Base-by-base conservation (phyloP, 2,797 vertebrate species). In the Allobates femoralis region DNA sequence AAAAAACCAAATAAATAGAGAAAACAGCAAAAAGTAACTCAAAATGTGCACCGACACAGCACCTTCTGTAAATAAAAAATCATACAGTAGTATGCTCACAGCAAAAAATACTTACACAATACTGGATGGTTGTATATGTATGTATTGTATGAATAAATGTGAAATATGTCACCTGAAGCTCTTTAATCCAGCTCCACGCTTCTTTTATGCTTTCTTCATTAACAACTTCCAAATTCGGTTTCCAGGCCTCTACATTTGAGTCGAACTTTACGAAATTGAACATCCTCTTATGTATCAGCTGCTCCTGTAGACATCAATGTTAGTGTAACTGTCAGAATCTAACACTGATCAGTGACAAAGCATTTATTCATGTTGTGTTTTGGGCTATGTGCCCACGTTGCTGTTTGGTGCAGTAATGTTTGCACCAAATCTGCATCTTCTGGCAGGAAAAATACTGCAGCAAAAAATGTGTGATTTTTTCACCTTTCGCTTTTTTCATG, bases 261-360 rank as follows among this genome's bases (percentile, higher is more conserved):
- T 94, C 94, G 89, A 96, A 96, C 46, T 93, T 94, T 89, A 96
- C 92, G 51, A 96, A 93, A 89, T 96, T 96, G 90, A 96, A 94
- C 88, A 93, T 95, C 58, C 89, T 92, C 90, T 94, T 96, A 90
- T 93, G 77, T 89, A 89, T 92, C 67, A 96, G n/a, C 79, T 96
- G 95, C 69, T 96, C 95, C 95, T 96, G 90, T 32, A 93, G 92
- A 71, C 92, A 75, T 93, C 0, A 86, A 75, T 46, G 87, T 81
- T 83, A 81, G 8, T 34, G 23, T 71, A 15, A 30, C 16, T 32
- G 10, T 66, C 3, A 66, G 15, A 66, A 19, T 32, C 19, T 37
- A 69, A 37, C 37, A 37, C 28, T 32, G 18, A 5, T 18, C 34
- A 32, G 0, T 37, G 4, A 69, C 11, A 23, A 15, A 23, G 23